Conservation (phyloP, 1,140 invertebrate species). For the Matsumurasca onukii region DNA sequence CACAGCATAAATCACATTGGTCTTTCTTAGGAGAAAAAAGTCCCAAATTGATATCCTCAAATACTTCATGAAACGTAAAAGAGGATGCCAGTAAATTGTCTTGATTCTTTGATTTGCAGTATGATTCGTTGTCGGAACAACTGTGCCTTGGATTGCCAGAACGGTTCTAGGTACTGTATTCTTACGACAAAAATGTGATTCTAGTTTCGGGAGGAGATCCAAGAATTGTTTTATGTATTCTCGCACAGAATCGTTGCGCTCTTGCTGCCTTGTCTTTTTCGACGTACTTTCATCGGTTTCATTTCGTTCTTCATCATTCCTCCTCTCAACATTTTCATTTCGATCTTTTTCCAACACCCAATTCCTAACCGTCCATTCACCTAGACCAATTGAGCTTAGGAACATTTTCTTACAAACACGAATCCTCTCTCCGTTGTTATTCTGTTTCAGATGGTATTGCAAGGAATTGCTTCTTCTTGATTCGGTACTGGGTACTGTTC, state of each 20-base stretch:
- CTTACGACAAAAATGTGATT: constrained; percentile 30
- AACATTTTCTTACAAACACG: constrained; percentile 28
- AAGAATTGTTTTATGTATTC: constrained; percentile 16
- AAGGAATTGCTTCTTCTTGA: constrained; percentile 10
- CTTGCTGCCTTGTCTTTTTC: neutral
- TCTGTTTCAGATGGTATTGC: constrained; percentile 9
- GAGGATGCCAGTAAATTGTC: neutral
- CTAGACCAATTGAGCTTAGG: constrained; percentile 11
- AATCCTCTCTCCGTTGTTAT: constrained; percentile 4
- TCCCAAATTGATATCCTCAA: neutral
- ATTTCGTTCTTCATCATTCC: neutral
- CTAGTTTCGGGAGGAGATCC: constrained; percentile 29
- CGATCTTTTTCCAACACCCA: constrained; percentile 10
- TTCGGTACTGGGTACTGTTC: neutral
- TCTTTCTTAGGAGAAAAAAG: constrained; percentile 15
- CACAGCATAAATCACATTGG: constrained; percentile 7
- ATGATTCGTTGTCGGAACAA: neutral
- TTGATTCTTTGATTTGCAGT: neutral
- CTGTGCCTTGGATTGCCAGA: constrained; percentile 4
- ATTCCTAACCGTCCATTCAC: constrained; percentile 16
- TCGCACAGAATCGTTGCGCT: neutral
- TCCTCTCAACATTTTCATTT: neutral
- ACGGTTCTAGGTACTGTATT: constrained; percentile 27
- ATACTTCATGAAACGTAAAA: constrained; percentile 8
- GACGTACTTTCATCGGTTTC: neutral